phyloP scores from a whole-genome alignment of 2,113 vertebrate species.

The Dascyllus trimaculatus region DNA sequence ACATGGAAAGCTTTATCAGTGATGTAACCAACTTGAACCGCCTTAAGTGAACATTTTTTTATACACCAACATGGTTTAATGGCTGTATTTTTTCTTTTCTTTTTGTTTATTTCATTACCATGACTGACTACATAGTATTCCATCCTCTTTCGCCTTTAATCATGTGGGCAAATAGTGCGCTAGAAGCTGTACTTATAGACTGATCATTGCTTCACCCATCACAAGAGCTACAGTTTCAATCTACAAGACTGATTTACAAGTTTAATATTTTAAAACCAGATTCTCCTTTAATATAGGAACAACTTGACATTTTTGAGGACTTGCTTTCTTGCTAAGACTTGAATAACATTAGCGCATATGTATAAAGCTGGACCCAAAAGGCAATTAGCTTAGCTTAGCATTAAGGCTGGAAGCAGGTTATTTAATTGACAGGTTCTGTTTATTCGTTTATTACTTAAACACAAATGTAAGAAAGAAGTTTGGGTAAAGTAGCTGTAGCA shows the following conservation, averaged over 20 bases:
- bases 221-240: conserved; percentile 3
- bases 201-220: background rate
- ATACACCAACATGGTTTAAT: conserved; percentile 34
- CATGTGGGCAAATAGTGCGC: background rate
- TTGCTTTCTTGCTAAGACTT: no score
- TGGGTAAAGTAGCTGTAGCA: no score
- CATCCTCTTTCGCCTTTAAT: conserved; percentile 6
- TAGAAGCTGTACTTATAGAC: background rate
- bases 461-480: no score
- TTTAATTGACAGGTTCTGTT: no score
- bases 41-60: conserved; percentile 66
- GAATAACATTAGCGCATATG: no score
- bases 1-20: conserved; percentile 50
- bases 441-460: no score
- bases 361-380: no score
- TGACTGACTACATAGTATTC: background rate
- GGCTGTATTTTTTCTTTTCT: conserved; percentile 4
- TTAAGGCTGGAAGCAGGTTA: no score
- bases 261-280: conserved; percentile 8
- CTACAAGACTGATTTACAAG: background rate
- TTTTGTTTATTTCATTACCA: conserved; percentile 4
- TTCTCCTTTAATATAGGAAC: no score
- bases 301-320: no score
- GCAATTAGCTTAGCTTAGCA: no score
- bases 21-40: conserved; percentile 55